phyloP scores from a whole-genome alignment of 92 coral and sea anemone species.

The Parazoanthus swiftii region DNA sequence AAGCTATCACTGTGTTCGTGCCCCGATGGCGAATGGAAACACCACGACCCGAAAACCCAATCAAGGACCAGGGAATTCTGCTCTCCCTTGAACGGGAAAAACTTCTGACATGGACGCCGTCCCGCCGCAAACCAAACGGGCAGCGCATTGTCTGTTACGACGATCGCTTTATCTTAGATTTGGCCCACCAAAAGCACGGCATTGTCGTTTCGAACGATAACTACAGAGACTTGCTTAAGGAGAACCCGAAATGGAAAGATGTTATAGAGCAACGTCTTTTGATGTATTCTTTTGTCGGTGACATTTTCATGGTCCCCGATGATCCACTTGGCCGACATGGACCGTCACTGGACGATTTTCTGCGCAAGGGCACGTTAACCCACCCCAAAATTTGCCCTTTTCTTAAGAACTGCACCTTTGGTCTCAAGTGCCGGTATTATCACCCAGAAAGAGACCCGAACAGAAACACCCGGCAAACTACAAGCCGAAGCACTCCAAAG shows the following conservation, averaged over 20 bases:
- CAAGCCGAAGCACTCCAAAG: slow-evolving; percentile 23
- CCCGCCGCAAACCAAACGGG: slow-evolving; percentile 65
- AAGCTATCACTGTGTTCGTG: slow-evolving; percentile 85
- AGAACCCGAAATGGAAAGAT: slow-evolving; percentile 79
- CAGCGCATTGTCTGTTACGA: slow-evolving; percentile 90
- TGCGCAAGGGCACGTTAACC: slow-evolving; percentile 76
- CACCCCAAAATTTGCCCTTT: slow-evolving; percentile 89
- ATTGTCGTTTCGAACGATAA: slow-evolving; percentile 92
- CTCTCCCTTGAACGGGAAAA: slow-evolving; percentile 52
- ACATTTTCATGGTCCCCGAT: slow-evolving; percentile 90
- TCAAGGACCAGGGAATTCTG: slow-evolving; percentile 67
- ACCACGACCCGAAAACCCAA: slow-evolving; percentile 65
- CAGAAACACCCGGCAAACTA: slow-evolving; percentile 24
- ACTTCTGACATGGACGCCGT: slow-evolving; percentile 80
- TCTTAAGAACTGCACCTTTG: slow-evolving; percentile 86
- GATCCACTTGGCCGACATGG: slow-evolving; percentile 95
- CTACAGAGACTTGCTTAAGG: slow-evolving; percentile 76
- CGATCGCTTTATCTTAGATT: slow-evolving; percentile 77
- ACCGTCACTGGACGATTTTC: slow-evolving; percentile 84
- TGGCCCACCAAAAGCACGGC: slow-evolving; percentile 76
- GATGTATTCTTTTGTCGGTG: slow-evolving; percentile 83
- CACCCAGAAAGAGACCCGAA: slow-evolving; percentile 90
- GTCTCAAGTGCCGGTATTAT: slow-evolving; percentile 81
- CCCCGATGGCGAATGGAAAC: slow-evolving; percentile 84
- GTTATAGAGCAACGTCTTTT: slow-evolving; percentile 84